Evolutionary conservation across 2,113 vertebrate species (phyloP).

Genomic region (Sinocyclocheilus anshuiensis): DNA sequence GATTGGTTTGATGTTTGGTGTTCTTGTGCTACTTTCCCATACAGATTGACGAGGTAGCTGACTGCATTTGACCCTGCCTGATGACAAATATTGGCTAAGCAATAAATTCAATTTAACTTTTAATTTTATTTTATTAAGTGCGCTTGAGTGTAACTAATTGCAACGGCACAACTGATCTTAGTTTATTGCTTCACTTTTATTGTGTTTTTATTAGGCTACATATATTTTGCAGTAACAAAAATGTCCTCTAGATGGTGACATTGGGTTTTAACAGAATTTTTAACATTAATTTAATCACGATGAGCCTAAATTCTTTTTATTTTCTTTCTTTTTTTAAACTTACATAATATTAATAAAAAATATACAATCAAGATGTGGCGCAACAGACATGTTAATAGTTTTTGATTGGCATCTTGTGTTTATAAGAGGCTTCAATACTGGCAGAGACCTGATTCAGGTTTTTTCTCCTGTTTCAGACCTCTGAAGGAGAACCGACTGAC

Average conservation of each 20-base stretch:
- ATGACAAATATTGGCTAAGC: slow-evolving; percentile 39
- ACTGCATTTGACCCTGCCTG: slow-evolving; percentile 33
- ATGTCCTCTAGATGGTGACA: slow-evolving; percentile 31
- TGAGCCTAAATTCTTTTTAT: neutral
- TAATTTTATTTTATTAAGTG: neutral
- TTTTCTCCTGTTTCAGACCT: slow-evolving; percentile 48
- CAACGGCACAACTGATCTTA: neutral
- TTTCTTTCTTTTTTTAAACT: neutral
- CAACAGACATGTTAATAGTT: too few relatives aligned
- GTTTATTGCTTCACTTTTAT: neutral
- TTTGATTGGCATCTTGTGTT: too few relatives aligned
- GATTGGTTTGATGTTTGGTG: slow-evolving; percentile 5
- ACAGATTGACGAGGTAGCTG: slow-evolving; percentile 56
- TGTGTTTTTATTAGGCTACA: neutral
- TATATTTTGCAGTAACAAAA: neutral
- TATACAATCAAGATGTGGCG: neutral
- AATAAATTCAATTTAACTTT: neutral
- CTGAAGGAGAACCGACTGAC: slow-evolving; percentile 81
- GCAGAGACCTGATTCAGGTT: neutral
- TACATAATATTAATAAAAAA: neutral
- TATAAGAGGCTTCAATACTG: neutral
- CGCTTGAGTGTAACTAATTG: neutral
- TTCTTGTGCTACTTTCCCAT: slow-evolving; percentile 42
- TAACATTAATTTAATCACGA: neutral
- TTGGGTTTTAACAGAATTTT: neutral